Evolutionary conservation across 2,888 invertebrate genomes (phyloP).

Genomic region (Sisyra terminalis): DNA sequence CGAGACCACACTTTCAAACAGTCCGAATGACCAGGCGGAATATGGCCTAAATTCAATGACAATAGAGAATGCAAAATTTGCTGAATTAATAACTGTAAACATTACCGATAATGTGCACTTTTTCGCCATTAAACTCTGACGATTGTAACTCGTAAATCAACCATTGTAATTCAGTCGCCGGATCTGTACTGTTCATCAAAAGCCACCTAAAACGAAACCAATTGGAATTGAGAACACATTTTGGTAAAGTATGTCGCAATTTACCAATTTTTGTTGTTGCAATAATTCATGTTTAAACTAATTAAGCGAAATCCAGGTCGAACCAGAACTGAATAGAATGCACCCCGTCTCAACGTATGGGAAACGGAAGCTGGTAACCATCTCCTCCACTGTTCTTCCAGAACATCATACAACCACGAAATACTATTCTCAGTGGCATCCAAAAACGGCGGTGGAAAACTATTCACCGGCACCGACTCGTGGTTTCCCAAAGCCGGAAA

Average conservation of each 20-base stretch:
- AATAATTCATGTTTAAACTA: conserved; percentile 93
- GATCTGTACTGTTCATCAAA: conserved; percentile 86
- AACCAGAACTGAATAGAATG: conserved; percentile 82
- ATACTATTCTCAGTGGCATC: conserved; percentile 66
- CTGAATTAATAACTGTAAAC: not conserved
- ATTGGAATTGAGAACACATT: not conserved
- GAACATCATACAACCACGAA: conserved; percentile 81
- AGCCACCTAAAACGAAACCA: conserved; percentile 56
- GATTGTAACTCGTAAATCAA: conserved; percentile 84
- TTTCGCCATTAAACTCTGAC: conserved; percentile 85
- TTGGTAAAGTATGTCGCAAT: conserved; percentile 6
- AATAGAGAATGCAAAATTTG: not conserved
- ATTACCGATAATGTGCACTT: conserved; percentile 82
- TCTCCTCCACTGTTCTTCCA: conserved; percentile 77
- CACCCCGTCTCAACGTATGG: conserved; percentile 70
- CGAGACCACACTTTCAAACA: conserved; percentile 92
- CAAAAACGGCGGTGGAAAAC: conserved; percentile 77
- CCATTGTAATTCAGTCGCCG: conserved; percentile 90
- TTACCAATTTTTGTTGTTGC: conserved; percentile 88
- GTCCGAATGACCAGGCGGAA: conserved; percentile 86
- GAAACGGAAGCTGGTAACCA: conserved; percentile 84
- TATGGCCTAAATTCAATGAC: conserved; percentile 55
- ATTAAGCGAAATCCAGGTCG: conserved; percentile 81
- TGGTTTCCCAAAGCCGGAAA: conserved; percentile 94
- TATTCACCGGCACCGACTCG: conserved; percentile 89